Evolutionary conservation across 2,888 invertebrate species (phyloP).

Genomic region (Ennomos quercinarius): DNA sequence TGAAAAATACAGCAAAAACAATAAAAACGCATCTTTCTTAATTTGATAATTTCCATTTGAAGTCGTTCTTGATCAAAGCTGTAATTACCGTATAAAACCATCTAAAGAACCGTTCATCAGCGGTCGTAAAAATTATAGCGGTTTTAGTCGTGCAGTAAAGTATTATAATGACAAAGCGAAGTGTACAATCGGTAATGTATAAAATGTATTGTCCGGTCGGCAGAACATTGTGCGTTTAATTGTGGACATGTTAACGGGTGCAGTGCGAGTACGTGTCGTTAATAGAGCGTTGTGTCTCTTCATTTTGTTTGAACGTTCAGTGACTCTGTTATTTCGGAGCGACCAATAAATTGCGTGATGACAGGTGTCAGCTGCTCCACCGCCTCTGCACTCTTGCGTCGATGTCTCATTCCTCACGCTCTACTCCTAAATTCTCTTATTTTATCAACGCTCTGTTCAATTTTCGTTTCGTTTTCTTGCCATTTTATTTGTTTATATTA

Average conservation of each 20-base stretch:
- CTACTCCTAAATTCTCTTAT: constrained; percentile 84
- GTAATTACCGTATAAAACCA: constrained; percentile 46
- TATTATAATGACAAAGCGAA: constrained; percentile 42
- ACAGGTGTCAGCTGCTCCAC: constrained; percentile 85
- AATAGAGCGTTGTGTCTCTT: constrained; percentile 81
- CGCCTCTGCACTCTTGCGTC: constrained; percentile 85
- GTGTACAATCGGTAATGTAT: constrained; percentile 41
- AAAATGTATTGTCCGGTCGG: constrained; percentile 45
- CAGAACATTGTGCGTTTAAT: constrained; percentile 67
- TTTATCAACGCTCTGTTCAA: constrained; percentile 84
- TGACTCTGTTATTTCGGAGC: constrained; percentile 84
- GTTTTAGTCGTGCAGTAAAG: constrained; percentile 49
- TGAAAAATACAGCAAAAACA: constrained; percentile 30
- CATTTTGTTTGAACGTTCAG: constrained; percentile 82
- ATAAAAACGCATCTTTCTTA: constrained; percentile 35
- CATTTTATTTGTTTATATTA: constrained; percentile 75
- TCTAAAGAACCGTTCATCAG: constrained; percentile 31
- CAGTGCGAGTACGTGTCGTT: constrained; percentile 75
- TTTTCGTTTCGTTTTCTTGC: constrained; percentile 78
- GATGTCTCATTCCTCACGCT: constrained; percentile 85
- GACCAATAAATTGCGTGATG: constrained; percentile 85
- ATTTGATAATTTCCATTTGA: constrained; percentile 41
- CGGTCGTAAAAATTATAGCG: constrained; percentile 49
- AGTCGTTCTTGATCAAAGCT: constrained; percentile 38
- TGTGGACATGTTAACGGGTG: constrained; percentile 68